phyloP scores from a whole-genome alignment of 2,113 vertebrate genomes.

The Eulemur rufifrons region DNA sequence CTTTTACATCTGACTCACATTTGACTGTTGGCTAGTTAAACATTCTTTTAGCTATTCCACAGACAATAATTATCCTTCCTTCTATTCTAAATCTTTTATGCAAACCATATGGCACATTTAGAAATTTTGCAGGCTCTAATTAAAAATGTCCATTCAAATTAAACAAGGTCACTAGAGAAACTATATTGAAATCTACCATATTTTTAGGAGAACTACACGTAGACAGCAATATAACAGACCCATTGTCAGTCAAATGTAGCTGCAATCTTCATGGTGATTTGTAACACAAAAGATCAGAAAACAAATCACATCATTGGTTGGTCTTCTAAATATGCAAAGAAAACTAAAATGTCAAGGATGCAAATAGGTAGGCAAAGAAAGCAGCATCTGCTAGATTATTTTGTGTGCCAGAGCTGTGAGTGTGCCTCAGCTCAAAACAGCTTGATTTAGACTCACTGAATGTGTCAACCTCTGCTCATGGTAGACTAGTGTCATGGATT shows the following conservation, averaged over 20 bases:
- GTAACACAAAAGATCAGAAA: constrained; percentile 76
- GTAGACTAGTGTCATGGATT: no score
- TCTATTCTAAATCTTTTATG: constrained; percentile 76
- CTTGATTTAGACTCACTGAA: constrained; percentile 65
- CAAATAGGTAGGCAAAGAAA: constrained; percentile 63
- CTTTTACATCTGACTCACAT: constrained; percentile 42
- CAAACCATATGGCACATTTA: constrained; percentile 82
- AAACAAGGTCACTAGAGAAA: constrained; percentile 80
- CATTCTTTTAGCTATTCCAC: constrained; percentile 72
- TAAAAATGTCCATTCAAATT: constrained; percentile 84
- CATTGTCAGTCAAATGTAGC: constrained; percentile 77
- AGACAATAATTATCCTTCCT: constrained; percentile 77
- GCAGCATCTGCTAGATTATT: constrained; percentile 76
- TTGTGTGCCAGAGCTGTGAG: constrained; percentile 65
- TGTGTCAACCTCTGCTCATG: not conserved
- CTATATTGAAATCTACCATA: constrained; percentile 78
- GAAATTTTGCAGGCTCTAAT: constrained; percentile 80
- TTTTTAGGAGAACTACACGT: constrained; percentile 62
- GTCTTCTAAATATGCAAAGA: constrained; percentile 80
- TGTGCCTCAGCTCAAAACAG: constrained; percentile 69
- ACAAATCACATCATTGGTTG: constrained; percentile 76
- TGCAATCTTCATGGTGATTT: constrained; percentile 76
- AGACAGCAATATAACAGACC: constrained; percentile 72
- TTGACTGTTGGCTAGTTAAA: constrained; percentile 32
- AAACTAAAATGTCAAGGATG: constrained; percentile 81